Evolutionary conservation across 2,797 vertebrate species (phyloP), one percentile per base, ranked within the genome.

Genomic region (Erithacus rubecula): DNA sequence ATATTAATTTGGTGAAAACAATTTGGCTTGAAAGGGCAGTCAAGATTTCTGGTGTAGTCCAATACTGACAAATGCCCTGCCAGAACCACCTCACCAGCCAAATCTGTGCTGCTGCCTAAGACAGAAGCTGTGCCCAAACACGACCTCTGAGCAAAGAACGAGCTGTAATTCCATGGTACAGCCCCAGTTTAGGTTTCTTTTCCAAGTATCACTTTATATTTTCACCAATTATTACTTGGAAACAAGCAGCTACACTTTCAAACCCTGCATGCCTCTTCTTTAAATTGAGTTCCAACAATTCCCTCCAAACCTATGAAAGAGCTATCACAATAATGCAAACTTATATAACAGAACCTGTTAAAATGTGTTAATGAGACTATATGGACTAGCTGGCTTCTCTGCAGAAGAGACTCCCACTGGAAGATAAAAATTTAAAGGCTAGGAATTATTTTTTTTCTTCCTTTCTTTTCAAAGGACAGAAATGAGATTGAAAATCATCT

Each of bases 401-500:
- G 94, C 70, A 65, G 79, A 18, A 76, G 67, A 77, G 94, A 41
- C 83, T 94, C 94, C 90, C 44, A 76, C 81, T 88, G 47, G 49
- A 95, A 79, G 77, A 43, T 60, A 90, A 69, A 89, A 82, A 87
- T 90, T 72, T 95, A 88, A 93, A 93, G 77, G 67, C 52, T 46
- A 86, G 41, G 67, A 78, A 36, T 67, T 49, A n/a, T 56, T 62
- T 47, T 47, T 41, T 58, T 26, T 20, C 36, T 72, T 65, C 7
- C 55, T 75, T 90, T 62, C 83, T 94, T 94, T 94, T 88, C 67
- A 70, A 84, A 94, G 81, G 92, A 89, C 90, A 92, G 83, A 93
- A 93, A 90, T 41, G 55, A 93, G 74, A 94, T 13, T 92, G 86
- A 95, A 94, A 96, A 95, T 76, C 15, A 47, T 46, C 93, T 96